Evolutionary conservation across 2,797 vertebrate genomes (phyloP), one percentile per base, ranked within the genome.

Genomic region (Myotis myotis): DNA sequence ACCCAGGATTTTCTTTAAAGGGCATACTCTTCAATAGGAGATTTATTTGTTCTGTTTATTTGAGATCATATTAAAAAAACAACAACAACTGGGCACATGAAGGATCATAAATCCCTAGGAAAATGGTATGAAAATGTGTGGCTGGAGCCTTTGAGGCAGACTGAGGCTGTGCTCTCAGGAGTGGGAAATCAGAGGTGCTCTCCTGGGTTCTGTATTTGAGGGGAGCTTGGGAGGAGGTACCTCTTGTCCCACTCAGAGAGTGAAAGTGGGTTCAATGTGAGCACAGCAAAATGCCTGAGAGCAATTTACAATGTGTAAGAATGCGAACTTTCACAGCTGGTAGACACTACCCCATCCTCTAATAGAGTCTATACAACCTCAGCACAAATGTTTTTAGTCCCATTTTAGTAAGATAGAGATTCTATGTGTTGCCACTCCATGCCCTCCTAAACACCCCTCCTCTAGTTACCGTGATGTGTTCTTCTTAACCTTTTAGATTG

Each of bases 1-100:
- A 85, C 78, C 79, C 11, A 89, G 6, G 11, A 83, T 84, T 74
- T 38, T 55, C 78, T 88, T 95, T 79, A 72, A 94, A 72, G 17
- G 41, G 15, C 10, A 33, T 72, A 38, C 44, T 95, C 85, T 94
- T 91, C 80, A 94, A 89, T 76, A 72, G 38, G 87, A 33, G 5
- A 68, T 88, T 82, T 92, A 83, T 93, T 92, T 89, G 49, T 64
- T 86, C 22, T 74, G 49, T 85, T 57, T 89, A 89, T 81, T 95
- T 92, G 55, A 81, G 71, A 86, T 91, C 62, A 25, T 79, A 60
- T 86, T 89, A 91, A 95, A 15, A 0, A 74, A 93, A 60, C 20
- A 1, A 60, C 20, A 1, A 60, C 57, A 94, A 68, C 80, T 71
- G 30, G 19, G 20, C 8, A 13, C 1, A 17, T 86, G 80, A 82